Base-by-base conservation (phyloP, 2,888 invertebrate genomes). In the Eupithecia vulgata region DNA sequence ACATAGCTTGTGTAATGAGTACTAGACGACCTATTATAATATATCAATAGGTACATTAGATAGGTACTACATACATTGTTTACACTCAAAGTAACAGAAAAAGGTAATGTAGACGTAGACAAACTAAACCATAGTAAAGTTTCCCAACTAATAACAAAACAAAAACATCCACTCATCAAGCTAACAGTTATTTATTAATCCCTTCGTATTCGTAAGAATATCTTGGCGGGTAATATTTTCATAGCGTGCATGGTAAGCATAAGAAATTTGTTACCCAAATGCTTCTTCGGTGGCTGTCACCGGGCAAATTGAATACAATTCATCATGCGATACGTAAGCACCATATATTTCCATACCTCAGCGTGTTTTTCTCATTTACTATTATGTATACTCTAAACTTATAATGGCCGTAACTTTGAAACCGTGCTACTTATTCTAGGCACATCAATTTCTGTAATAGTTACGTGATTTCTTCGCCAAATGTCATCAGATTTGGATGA, bases 231-330 rank as follows among this genome's bases (percentile, higher is more conserved):
- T 76, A 77, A 80, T 82, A 84, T 85, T 85, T 83, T 85, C 86
- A 87, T 93, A 87, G 92, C 93, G 91, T 92, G 93, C 90, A 89
- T 88, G 86, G 85, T 85, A 86, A 90, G 88, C 90, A 89, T 90
- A 88, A 91, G 87, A 89, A 64, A 92, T 92, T 92, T 91, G 90
- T 92, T 89, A 92, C 88, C 89, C 84, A 91, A 91, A 93, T 91
- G 92, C 91, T 90, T 90, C 90, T 90, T 90, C 87, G 87, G 87
- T 83, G 86, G 86, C 88, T 93, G 93, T 93, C 94, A 89, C 87
- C 85, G 87, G 86, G 87, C 89, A 93, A 93, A 93, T 93, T 91
- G 92, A 90, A 92, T 91, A 89, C 90, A 86, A 94, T 94, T 91
- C 90, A 90, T 93, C 93, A 93, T 91, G 88, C 88, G 85, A 91